Conservation (phyloP, 2,888 invertebrate genomes). For the Dicycla oo region DNA sequence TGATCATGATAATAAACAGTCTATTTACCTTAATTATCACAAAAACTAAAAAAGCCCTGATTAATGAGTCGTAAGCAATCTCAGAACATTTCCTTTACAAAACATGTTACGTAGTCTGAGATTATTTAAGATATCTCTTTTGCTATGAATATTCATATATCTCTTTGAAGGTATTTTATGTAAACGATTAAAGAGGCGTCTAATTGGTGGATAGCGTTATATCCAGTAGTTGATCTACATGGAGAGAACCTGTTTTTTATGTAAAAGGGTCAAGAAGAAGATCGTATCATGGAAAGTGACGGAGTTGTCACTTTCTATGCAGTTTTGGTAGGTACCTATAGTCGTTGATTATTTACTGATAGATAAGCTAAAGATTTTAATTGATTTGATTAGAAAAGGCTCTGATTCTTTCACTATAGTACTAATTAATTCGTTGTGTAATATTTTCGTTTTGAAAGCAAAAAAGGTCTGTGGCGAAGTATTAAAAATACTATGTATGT, state of each 20-base stretch:
- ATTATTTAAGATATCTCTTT: conserved; percentile 37
- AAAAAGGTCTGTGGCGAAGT: no score
- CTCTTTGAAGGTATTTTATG: conserved; percentile 40
- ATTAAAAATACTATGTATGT: neutral
- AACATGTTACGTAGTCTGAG: conserved; percentile 37
- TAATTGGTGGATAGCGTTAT: conserved; percentile 43
- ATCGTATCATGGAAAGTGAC: conserved; percentile 49
- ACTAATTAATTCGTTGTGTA: neutral
- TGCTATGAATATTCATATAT: conserved; percentile 56
- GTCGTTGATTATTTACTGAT: conserved; percentile 2
- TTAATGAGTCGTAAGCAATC: conserved; percentile 44
- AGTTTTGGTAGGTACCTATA: conserved; percentile 1
- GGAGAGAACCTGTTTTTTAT: conserved; percentile 44
- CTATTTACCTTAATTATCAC: neutral
- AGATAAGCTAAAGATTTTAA: conserved; percentile 10
- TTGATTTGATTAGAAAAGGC: conserved; percentile 6
- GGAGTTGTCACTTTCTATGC: conserved; percentile 53
- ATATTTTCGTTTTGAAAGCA: neutral
- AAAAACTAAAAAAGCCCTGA: conserved; percentile 16
- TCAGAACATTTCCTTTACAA: conserved; percentile 28
- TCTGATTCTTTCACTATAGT: neutral
- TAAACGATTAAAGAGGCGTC: conserved; percentile 23
- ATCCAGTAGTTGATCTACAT: conserved; percentile 50
- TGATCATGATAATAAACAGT: neutral
- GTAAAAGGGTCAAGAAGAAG: conserved; percentile 37